Conservation (phyloP, 2,888 invertebrate species). For the Dynastes tityus region DNA sequence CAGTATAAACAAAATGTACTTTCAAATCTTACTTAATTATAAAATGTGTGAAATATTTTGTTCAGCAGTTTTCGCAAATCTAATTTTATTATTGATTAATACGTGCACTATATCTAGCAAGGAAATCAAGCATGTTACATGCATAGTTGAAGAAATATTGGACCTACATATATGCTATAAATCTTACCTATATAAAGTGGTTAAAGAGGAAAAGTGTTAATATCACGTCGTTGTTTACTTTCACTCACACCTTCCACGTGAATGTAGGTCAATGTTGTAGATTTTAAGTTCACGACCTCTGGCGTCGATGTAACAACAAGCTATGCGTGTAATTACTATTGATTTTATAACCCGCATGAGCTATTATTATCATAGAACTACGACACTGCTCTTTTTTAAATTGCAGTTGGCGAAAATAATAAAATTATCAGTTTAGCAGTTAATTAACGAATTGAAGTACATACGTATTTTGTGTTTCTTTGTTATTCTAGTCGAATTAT, state of each 20-base stretch:
- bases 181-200: background rate
- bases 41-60: too few species aligned
- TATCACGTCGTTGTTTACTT: constrained; percentile 15
- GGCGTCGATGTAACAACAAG: background rate
- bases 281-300: constrained; percentile 39
- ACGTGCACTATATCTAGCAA: too few species aligned
- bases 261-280: constrained; percentile 37
- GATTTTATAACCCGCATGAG: constrained; percentile 9
- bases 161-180: background rate
- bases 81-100: too few species aligned
- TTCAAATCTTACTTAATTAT: too few species aligned
- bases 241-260: constrained; percentile 7
- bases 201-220: constrained; percentile 14
- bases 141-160: too few species aligned
- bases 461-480: background rate
- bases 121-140: too few species aligned
- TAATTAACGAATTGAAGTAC: background rate
- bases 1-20: too few species aligned
- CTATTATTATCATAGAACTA: background rate
- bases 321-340: constrained; percentile 22
- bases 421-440: background rate
- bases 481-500: background rate
- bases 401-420: background rate
- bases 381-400: background rate
- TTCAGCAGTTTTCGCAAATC: too few species aligned